Conservation (phyloP, 2,888 invertebrate genomes). For the Drosophila subquinaria region DNA sequence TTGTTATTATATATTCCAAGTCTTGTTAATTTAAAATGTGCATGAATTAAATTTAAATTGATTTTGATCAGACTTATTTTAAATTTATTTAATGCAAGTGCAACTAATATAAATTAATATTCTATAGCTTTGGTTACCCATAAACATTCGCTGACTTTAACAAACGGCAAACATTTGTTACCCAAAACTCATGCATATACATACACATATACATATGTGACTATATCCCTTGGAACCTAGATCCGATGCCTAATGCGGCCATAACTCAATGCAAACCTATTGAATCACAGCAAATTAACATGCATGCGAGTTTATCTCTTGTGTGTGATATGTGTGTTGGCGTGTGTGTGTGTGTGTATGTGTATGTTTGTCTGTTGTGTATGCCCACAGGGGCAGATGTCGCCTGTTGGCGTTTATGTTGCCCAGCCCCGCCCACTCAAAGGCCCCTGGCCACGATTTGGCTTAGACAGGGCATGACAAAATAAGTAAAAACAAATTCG, state of each 20-base stretch:
- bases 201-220: slow-evolving; percentile 1
- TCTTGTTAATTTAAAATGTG: neutral
- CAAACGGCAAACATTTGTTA: slow-evolving; percentile 44
- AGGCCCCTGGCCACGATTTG: slow-evolving; percentile 16
- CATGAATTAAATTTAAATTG: neutral
- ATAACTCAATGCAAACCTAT: slow-evolving; percentile 77
- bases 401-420: slow-evolving; percentile 35
- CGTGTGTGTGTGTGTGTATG: slow-evolving; percentile 13
- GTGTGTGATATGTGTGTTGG: neutral
- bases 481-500: slow-evolving; percentile 75
- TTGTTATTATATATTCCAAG: no score
- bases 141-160: slow-evolving; percentile 13
- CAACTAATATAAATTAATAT: slow-evolving; percentile 14
- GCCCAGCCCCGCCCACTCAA: slow-evolving; percentile 23
- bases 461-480: slow-evolving; percentile 62
- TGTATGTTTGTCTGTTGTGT: slow-evolving; percentile 11
- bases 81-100: neutral
- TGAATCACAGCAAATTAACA: slow-evolving; percentile 80
- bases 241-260: slow-evolving; percentile 65
- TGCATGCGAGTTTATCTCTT: slow-evolving; percentile 65
- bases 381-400: slow-evolving; percentile 51
- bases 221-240: slow-evolving; percentile 36
- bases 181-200: slow-evolving; percentile 19
- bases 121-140: neutral
- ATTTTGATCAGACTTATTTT: neutral